A percentile compares a stretch with the other conserved stretches of the same genome.
These are phyloP conservation scores for Tachina grossa DNA, from an alignment of 2,888 invertebrate genomes.

Conservation along the genomic window DNA sequence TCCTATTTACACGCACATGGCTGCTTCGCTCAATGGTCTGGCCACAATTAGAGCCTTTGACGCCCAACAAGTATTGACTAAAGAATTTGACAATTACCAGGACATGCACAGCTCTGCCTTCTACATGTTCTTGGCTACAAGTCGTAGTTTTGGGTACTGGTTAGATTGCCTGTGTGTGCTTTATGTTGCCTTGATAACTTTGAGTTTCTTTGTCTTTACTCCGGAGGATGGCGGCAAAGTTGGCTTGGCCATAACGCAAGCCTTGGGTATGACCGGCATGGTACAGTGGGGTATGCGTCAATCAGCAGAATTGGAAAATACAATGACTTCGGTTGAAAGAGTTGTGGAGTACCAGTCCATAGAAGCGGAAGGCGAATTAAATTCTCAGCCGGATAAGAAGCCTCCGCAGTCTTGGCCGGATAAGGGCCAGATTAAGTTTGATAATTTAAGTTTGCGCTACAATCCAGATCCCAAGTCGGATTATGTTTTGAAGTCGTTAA, in stretches of 20 bases:
- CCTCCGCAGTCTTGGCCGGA: conserved; percentile 89
- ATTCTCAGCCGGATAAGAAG: conserved; percentile 86
- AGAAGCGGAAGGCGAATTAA: conserved; percentile 84
- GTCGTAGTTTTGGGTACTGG: conserved; percentile 97
- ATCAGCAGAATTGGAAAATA: conserved; percentile 93
- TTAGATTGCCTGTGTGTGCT: conserved; percentile 93
- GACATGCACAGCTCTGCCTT: conserved; percentile 95
- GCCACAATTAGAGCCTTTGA: conserved; percentile 95
- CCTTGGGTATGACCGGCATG: conserved; percentile 89
- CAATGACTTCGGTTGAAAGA: conserved; percentile 94
- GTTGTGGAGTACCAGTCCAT: conserved; percentile 86
- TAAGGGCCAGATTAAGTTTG: conserved; percentile 87
- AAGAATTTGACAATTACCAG: conserved; percentile 92
- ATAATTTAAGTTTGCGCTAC: conserved; percentile 88
- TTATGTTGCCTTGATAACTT: conserved; percentile 93
- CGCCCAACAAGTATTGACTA: conserved; percentile 89
- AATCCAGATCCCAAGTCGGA: conserved; percentile 85
- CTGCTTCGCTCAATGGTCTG: conserved; percentile 93
- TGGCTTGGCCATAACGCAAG: conserved; percentile 91
- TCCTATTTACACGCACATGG: conserved; percentile 96
- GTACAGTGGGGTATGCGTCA: conserved; percentile 94
- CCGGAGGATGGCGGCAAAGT: conserved; percentile 88
- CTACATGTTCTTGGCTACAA: conserved; percentile 94
- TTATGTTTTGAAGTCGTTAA: conserved; percentile 89
- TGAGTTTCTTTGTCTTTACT: conserved; percentile 90